Base-by-base conservation (phyloP, 2,113 vertebrate genomes). In the Nesoenas mayeri region DNA sequence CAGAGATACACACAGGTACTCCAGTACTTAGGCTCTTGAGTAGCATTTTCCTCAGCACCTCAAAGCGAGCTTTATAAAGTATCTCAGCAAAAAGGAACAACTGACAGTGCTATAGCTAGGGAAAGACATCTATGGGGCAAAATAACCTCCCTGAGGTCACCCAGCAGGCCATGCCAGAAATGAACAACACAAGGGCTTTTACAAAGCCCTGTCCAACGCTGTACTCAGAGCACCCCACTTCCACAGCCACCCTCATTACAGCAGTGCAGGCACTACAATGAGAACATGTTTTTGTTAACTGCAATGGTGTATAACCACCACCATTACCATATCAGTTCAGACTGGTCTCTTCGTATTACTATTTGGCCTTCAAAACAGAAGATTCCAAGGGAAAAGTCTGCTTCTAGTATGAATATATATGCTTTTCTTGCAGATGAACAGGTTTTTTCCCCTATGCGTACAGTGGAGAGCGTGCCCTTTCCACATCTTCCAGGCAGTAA, bases 371-470 rank as follows among this genome's bases (percentile, higher is more conserved):
- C 64, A 58, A 79, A 91, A 72, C 11, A 51, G 40, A 50, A n/a
- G 14, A 69, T 54, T 69, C 22, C 25, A 89, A 85, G 73, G 53
- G 50, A 56, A 40, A 65, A 71, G 21, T 53, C 44, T 38, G 6
- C n/a, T 83, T 58, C 69, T 10, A 42, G 12, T n/a, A 21, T 9
- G 9, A 54, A 71, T 34, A 58, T 1, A 69, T 3, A 36, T 2
- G 7, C 11, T 2, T 32, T 21, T 22, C 22, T 40, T 47, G 36
- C 32, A 42, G 50, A 67, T 21, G 7, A 61, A 75, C 18, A 18
- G 22, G 5, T 8, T 16, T 18, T 32, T 6, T 9, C 2, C 16
- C n/a, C 25, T 7, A 1, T 0, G 1, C 2, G 5, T 10, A 24
- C 9, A 58, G 34, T 7, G 10, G 26, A 20, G n/a, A 67, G 26